These are phyloP conservation scores for Drosophila vallismaia DNA, from an alignment of 2,888 invertebrate species.

Conservation along the genomic window DNA sequence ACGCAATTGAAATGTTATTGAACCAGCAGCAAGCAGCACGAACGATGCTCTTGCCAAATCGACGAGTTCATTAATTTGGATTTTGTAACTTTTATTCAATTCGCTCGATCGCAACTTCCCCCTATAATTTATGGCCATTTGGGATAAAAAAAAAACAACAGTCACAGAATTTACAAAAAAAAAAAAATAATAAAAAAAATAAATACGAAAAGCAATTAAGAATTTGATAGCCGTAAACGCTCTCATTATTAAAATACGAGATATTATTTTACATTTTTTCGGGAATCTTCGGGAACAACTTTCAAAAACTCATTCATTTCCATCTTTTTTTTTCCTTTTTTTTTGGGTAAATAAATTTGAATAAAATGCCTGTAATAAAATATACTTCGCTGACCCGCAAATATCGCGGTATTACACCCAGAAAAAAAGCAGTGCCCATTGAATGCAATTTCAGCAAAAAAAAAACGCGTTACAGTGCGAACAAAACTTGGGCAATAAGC, in stretches of 20 bases:
- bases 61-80: slow-evolving; percentile 72
- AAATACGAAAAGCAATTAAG: not conserved
- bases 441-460: slow-evolving; percentile 59
- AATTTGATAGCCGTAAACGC: not conserved
- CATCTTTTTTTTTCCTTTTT: no score
- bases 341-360: slow-evolving; percentile 1
- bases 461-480: not conserved
- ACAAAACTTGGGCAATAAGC: slow-evolving; percentile 11
- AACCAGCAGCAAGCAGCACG: slow-evolving; percentile 49
- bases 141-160: slow-evolving; percentile 66
- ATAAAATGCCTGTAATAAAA: not conserved
- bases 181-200: slow-evolving; percentile 6
- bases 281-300: not conserved
- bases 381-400: not conserved
- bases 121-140: slow-evolving; percentile 62
- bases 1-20: slow-evolving; percentile 78
- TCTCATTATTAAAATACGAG: not conserved
- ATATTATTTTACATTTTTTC: not conserved
- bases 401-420: slow-evolving; percentile 9
- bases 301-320: not conserved
- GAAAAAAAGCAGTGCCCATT: not conserved
- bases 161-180: not conserved
- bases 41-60: slow-evolving; percentile 34
- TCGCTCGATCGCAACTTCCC: slow-evolving; percentile 28
- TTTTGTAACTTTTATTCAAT: slow-evolving; percentile 74